phyloP scores from a whole-genome alignment of 1,140 invertebrate genomes.

The Atta colombica region DNA sequence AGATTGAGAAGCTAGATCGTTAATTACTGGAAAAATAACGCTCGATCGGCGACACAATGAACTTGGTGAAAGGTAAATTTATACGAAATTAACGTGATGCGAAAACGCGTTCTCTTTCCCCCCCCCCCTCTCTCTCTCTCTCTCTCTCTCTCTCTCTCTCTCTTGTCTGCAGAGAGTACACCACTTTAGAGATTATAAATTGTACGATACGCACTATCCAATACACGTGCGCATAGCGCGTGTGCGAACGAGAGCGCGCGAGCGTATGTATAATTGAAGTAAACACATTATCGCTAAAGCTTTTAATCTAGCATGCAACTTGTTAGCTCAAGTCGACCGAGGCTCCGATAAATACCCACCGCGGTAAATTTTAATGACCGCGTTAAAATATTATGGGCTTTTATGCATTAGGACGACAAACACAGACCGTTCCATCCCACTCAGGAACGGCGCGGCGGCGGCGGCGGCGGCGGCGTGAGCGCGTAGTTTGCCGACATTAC shows the following conservation, averaged over 20 bases:
- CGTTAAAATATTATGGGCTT: slow-evolving; percentile 71
- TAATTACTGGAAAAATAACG: slow-evolving; percentile 54
- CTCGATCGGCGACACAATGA: slow-evolving; percentile 34
- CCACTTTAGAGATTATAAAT: slow-evolving; percentile 44
- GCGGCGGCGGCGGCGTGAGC: slow-evolving; percentile 27
- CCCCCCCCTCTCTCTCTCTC: neutral
- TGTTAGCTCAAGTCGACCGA: slow-evolving; percentile 66
- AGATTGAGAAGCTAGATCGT: slow-evolving; percentile 25
- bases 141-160: slow-evolving; percentile 5
- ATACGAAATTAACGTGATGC: slow-evolving; percentile 51
- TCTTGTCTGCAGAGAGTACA: slow-evolving; percentile 8
- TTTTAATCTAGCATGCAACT: slow-evolving; percentile 78
- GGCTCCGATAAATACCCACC: slow-evolving; percentile 65
- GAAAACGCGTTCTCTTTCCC: neutral
- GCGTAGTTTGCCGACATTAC: slow-evolving; percentile 63
- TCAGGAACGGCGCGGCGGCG: slow-evolving; percentile 18
- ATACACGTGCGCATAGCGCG: neutral
- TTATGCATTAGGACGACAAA: slow-evolving; percentile 73
- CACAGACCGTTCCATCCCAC: slow-evolving; percentile 57
- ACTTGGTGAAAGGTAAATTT: slow-evolving; percentile 47
- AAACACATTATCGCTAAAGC: slow-evolving; percentile 78
- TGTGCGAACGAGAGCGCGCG: neutral
- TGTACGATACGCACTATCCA: slow-evolving; percentile 6
- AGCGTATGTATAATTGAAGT: slow-evolving; percentile 64
- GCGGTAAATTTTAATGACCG: slow-evolving; percentile 71